These are phyloP conservation scores for Neoaliturus tenellus DNA, from an alignment of 2,888 invertebrate species.

Conservation along the genomic window DNA sequence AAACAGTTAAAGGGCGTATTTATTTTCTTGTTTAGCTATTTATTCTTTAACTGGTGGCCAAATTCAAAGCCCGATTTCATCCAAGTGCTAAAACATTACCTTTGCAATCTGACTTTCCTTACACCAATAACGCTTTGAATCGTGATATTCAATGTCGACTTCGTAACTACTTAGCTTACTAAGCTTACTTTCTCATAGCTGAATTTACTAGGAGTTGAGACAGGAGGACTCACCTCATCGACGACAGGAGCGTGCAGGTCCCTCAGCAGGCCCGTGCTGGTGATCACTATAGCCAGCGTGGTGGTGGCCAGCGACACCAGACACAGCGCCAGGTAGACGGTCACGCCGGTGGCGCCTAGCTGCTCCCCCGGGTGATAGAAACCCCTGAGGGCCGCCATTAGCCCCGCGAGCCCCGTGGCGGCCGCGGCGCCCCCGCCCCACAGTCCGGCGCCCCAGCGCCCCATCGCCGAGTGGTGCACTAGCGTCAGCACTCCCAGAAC, in stretches of 20 bases:
- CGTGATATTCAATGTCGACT: no score
- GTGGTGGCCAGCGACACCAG: constrained; percentile 69
- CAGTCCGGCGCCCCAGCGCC: constrained; percentile 68
- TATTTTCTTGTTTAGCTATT: no score
- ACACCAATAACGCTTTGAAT: no score
- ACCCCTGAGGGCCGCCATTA: constrained; percentile 67
- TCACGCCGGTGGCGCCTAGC: constrained; percentile 61
- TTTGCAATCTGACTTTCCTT: background rate
- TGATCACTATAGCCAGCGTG: constrained; percentile 70
- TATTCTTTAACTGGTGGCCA: no score
- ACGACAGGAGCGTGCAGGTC: constrained; percentile 65
- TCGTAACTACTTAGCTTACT: no score
- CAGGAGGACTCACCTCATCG: constrained; percentile 63
- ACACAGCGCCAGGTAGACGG: constrained; percentile 69
- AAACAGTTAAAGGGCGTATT: no score
- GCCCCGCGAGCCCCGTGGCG: constrained; percentile 67
- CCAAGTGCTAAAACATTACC: no score
- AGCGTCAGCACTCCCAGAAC: constrained; percentile 68
- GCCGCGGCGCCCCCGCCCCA: constrained; percentile 69
- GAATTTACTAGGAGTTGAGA: no score
- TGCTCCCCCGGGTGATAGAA: constrained; percentile 63
- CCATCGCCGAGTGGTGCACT: constrained; percentile 68
- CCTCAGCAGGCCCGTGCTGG: constrained; percentile 70
- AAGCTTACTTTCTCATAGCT: no score
- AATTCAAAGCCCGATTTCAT: no score